Evolutionary conservation across 2,113 vertebrate genomes (phyloP).

Genomic region (Mungos mungo): DNA sequence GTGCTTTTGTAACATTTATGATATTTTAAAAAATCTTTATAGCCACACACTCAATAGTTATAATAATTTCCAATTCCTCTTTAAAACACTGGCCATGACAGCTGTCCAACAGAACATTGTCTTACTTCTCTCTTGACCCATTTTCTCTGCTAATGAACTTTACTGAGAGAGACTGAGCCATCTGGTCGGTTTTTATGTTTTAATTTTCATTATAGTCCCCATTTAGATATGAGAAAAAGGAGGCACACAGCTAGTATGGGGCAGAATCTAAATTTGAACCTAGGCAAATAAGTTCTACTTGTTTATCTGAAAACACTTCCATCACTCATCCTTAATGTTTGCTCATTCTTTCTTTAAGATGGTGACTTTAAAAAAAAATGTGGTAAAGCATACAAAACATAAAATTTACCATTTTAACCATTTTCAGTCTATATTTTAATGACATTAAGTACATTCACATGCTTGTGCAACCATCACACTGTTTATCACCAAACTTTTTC

Average conservation of each 20-base stretch:
- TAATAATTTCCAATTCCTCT: constrained; percentile 9
- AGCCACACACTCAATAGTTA: background rate
- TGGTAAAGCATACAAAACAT: background rate
- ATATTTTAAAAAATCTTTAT: constrained; percentile 25
- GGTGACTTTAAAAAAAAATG: background rate
- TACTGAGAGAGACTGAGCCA: background rate
- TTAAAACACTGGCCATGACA: background rate
- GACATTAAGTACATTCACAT: background rate
- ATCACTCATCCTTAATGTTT: background rate
- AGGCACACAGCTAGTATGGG: background rate
- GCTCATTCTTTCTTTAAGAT: background rate
- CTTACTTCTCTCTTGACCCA: background rate
- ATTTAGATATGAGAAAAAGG: background rate
- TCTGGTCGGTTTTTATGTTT: background rate
- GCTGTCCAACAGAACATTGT: background rate
- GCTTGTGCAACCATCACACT: background rate
- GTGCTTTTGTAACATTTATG: constrained; percentile 1
- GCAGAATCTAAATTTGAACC: background rate
- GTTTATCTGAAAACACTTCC: background rate
- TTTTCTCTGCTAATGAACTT: constrained; percentile 6
- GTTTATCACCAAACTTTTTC: background rate
- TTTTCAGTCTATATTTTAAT: background rate
- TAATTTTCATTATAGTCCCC: background rate
- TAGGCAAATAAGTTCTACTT: background rate
- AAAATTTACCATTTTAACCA: background rate